phyloP scores from a whole-genome alignment of 1,140 invertebrate species.

The Drosophila nannoptera region DNA sequence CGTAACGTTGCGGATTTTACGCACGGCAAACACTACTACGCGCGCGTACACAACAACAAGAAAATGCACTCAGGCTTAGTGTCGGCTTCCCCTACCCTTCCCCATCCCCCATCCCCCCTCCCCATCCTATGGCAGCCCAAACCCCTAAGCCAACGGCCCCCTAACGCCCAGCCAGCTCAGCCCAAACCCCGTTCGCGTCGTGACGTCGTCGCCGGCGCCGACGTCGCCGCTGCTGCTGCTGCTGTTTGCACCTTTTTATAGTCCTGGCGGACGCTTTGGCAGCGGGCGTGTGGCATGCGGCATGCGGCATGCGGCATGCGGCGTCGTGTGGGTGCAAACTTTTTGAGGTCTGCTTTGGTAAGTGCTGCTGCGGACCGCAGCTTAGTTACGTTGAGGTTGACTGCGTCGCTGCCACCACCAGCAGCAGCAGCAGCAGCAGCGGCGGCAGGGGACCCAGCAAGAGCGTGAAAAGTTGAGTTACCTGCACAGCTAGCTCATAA shows the following conservation, averaged over 20 bases:
- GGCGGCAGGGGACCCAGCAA: neutral
- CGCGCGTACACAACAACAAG: conserved; percentile 77
- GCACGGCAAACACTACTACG: conserved; percentile 76
- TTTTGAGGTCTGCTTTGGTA: conserved; percentile 76
- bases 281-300: conserved; percentile 16
- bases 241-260: conserved; percentile 74
- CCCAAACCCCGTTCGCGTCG: conserved; percentile 20
- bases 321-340: conserved; percentile 64
- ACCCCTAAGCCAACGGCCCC: neutral
- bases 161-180: neutral
- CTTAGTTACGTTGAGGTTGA: conserved; percentile 73
- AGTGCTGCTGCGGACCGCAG: conserved; percentile 73
- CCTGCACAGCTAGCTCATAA: conserved; percentile 27
- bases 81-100: conserved; percentile 51
- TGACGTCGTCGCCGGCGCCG: conserved; percentile 43
- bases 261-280: conserved; percentile 30
- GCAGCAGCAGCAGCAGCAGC: conserved; percentile 11
- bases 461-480: conserved; percentile 3
- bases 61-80: conserved; percentile 78
- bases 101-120: conserved; percentile 3
- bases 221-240: conserved; percentile 30
- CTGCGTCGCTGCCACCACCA: conserved; percentile 46
- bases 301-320: conserved; percentile 7
- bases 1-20: conserved; percentile 77
- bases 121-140: neutral